Evolutionary conservation across 2,888 invertebrate species (phyloP).

Genomic region (Lithosia quadra): DNA sequence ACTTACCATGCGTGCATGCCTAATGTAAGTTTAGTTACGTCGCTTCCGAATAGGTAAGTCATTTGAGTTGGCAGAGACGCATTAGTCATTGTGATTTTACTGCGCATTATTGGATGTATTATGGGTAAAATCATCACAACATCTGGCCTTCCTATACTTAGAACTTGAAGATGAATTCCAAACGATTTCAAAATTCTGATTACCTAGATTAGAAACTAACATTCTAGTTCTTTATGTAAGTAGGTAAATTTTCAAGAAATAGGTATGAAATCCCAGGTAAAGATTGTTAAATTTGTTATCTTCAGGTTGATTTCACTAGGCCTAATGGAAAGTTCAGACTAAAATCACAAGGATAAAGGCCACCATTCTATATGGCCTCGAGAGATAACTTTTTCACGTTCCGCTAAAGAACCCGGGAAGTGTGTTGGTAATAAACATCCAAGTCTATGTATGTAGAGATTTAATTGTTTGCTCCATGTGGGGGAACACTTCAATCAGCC

Average conservation of each 20-base stretch:
- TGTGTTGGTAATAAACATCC: neutral
- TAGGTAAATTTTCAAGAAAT: neutral
- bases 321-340: neutral
- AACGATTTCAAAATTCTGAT: neutral
- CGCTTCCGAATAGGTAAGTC: constrained; percentile 41
- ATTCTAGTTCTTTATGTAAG: too few species aligned
- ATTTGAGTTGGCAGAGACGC: constrained; percentile 33
- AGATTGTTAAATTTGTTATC: too few species aligned
- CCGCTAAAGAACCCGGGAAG: neutral
- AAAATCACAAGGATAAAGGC: neutral
- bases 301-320: too few species aligned
- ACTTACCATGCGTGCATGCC: too few species aligned
- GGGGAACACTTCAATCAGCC: neutral
- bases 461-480: neutral
- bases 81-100: constrained; percentile 26
- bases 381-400: neutral
- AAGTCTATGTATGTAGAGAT: neutral
- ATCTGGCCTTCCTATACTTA: neutral
- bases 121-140: constrained; percentile 3
- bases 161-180: neutral
- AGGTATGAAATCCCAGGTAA: neutral
- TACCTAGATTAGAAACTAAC: too few species aligned
- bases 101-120: constrained; percentile 11
- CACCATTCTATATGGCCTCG: neutral
- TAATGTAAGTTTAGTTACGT: constrained; percentile 27